These are phyloP conservation scores for Dallia pectoralis DNA, from an alignment of 2,797 vertebrate genomes.

Conservation along the genomic window DNA sequence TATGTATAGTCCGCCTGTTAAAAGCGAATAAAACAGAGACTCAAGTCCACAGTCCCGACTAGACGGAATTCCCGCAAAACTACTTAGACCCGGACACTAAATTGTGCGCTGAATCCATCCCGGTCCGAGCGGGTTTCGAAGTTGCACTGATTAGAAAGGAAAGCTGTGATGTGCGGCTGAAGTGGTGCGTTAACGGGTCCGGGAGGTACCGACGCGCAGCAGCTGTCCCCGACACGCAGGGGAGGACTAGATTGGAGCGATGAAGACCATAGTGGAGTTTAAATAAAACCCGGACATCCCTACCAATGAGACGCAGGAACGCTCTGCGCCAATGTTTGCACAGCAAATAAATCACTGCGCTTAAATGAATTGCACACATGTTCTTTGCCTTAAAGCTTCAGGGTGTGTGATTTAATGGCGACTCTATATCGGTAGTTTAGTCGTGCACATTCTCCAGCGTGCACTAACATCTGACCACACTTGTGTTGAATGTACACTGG, in stretches of 20 bases:
- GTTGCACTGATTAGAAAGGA: slow-evolving; percentile 65
- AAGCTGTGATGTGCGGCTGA: slow-evolving; percentile 58
- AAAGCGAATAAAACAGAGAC: slow-evolving; percentile 10
- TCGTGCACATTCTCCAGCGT: not conserved
- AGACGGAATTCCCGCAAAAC: slow-evolving; percentile 30
- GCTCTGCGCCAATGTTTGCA: slow-evolving; percentile 28
- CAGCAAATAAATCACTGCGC: slow-evolving; percentile 8
- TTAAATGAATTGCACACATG: not conserved
- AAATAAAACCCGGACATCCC: slow-evolving; percentile 57
- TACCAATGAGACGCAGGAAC: slow-evolving; percentile 31
- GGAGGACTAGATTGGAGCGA: slow-evolving; percentile 52
- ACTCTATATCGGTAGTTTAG: not conserved
- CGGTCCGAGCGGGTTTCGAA: slow-evolving; percentile 15
- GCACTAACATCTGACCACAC: not conserved
- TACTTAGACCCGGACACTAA: slow-evolving; percentile 22
- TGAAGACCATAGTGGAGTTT: slow-evolving; percentile 43
- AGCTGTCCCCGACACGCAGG: slow-evolving; percentile 57
- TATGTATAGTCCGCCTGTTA: not conserved
- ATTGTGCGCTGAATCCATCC: slow-evolving; percentile 30
- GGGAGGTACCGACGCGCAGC: slow-evolving; percentile 46
- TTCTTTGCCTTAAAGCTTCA: not conserved
- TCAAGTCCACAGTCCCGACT: not conserved
- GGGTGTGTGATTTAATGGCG: not conserved
- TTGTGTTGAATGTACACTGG: not conserved
- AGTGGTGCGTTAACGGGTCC: slow-evolving; percentile 61